Base-by-base conservation (phyloP, 2,113 vertebrate species). In the Isurus oxyrinchus region DNA sequence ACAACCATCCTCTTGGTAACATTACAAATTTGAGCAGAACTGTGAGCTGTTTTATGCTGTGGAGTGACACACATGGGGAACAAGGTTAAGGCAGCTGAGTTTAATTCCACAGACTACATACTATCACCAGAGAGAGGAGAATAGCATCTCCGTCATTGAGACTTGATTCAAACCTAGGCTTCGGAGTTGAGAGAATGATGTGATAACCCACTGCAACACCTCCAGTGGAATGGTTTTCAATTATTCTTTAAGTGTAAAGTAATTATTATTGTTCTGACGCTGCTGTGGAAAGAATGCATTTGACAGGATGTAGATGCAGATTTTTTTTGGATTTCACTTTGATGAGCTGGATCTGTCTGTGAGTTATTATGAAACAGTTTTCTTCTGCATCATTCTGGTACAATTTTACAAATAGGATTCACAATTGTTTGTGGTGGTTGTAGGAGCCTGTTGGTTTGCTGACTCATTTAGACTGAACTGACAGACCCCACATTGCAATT, bases 71-170 rank as follows among this genome's bases (percentile, higher is more conserved):
- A 93, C 57, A 59, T n/a, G 19, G 16, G 5, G n/a, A 94, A 63
- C 27, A 90, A n/a, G 90, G 6, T 94, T 94, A 66, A 66, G 16
- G 5, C 81, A 44, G 40, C 40, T 5, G 40, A 84, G 6, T 63
- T 94, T 94, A 94, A 94, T 94, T 94, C 40, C 90, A 93, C n/a
- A 63, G 35, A 94, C 19, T n/a, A 61, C 57, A 93, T 61, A 94
- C n/a, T 66, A 16, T 66, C 35, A 66, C 7, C 7, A 40, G 59
- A 63, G 88, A 93, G 6, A 40, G 5, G 21, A 94, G 21, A 66
- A 94, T 63, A 94, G 19, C 90, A 84, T 21, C 81, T 84, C 19
- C 44, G 40, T 44, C n/a, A 1, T 94, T 94, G 59, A 66, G 90
- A 63, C 59, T 94, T 40, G 16, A 63, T 93, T 94, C 59, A 94